Evolutionary conservation across 2,888 invertebrate species (phyloP).

Genomic region (Dyspetes luteomarginatus): DNA sequence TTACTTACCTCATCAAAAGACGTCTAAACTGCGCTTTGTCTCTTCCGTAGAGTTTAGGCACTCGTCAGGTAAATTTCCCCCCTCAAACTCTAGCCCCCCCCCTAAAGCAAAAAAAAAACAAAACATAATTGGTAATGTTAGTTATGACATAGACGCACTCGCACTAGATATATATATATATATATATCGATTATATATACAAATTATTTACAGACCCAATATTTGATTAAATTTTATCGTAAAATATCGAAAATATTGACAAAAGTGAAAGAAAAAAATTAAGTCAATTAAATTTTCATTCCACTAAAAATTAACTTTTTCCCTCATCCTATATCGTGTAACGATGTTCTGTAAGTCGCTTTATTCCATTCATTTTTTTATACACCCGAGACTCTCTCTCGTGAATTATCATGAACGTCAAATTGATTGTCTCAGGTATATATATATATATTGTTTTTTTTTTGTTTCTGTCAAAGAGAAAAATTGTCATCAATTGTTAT

Average conservation of each 20-base stretch:
- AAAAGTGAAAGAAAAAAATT: not conserved
- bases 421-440: not conserved
- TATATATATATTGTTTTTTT: no score
- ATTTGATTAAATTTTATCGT: not conserved
- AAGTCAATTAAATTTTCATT: not conserved
- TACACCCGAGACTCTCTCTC: not conserved
- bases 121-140: slow-evolving; percentile 34
- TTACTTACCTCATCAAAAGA: slow-evolving; percentile 84
- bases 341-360: slow-evolving; percentile 4
- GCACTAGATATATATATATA: slow-evolving; percentile 29
- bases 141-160: slow-evolving; percentile 59
- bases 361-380: slow-evolving; percentile 4
- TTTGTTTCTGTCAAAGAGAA: slow-evolving; percentile 1
- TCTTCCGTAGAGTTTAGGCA: slow-evolving; percentile 92
- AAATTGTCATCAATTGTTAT: not conserved
- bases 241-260: not conserved
- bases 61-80: slow-evolving; percentile 87
- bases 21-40: slow-evolving; percentile 91
- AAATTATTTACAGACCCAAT: slow-evolving; percentile 7
- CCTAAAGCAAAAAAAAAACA: slow-evolving; percentile 21
- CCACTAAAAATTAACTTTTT: slow-evolving; percentile 23
- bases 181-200: slow-evolving; percentile 26
- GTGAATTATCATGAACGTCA: not conserved
- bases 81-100: no score
- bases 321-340: slow-evolving; percentile 12